Base-by-base conservation (phyloP, 1,140 invertebrate species). In the Apis dorsata region DNA sequence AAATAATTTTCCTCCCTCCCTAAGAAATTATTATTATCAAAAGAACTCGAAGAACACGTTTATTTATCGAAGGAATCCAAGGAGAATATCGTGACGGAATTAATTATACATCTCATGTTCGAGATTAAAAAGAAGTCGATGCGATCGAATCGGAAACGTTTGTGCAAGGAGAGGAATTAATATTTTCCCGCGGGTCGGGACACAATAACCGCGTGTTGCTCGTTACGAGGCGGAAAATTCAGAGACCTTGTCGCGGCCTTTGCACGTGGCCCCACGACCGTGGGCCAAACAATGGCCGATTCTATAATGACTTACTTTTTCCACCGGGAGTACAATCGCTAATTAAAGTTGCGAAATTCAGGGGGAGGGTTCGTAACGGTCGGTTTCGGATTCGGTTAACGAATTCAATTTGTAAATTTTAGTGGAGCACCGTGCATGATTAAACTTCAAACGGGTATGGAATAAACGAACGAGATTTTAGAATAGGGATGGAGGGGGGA, bases 201-300 rank as follows among this genome's bases (percentile, higher is more conserved):
- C 53, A 49, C 74, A 83, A 81, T 84, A 84, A 79, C 74, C 34
- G 53, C 44, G 59, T 59, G 34, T 55, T 55, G 78, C 86, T 88
- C 85, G 84, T 88, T 88, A 88, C 80, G 76, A 62, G 66, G 70
- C 85, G 74, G 85, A 84, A 86, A 86, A 86, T 87, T 86, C 84
- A 79, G 81, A 79, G 84, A 79, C 86, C 34, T 86, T 72, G 63
- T 21, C 63, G 80, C 59, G 73, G 34, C 24, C 74, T 65, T 17
- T 28, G 65, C 55, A 11, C 24, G 21, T 59, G 69, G 53, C 74
- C 55, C 68, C 59, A 53, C 51, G 57, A 5, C 34, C n/a, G n/a
- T n/a, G n/a, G n/a, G n/a, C n/a, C 62, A 70, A 86, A 80, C 86
- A 87, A 83, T 71, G 55, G 69, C 62, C 34, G 66, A 49, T 71